Evolutionary conservation across 2,113 vertebrate genomes (phyloP).

Genomic region (Fregetta grallaria): DNA sequence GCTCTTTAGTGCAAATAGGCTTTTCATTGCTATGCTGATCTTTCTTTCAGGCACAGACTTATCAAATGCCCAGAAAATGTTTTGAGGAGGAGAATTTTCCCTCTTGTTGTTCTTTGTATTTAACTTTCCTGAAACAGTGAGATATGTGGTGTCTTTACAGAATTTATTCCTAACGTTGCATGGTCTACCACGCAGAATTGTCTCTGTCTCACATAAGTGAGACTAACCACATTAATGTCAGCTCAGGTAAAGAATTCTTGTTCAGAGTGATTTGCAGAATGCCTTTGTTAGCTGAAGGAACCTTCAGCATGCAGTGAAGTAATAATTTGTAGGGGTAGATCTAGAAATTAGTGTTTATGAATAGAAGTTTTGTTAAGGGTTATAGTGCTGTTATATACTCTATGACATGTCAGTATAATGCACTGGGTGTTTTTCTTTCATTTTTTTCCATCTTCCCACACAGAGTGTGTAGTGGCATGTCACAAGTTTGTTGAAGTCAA

Average conservation of each 20-base stretch:
- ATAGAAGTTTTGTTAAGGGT: not conserved
- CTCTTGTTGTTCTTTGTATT: not conserved
- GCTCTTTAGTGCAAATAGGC: not conserved
- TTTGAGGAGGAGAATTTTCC: not conserved
- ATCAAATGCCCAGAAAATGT: not conserved
- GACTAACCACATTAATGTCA: not conserved
- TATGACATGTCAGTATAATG: not conserved
- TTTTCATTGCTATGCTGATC: not conserved
- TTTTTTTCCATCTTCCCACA: not conserved
- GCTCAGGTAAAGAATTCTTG: not conserved
- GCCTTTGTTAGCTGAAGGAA: not conserved
- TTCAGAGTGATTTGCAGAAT: not conserved
- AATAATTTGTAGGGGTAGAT: not conserved
- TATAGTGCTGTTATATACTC: not conserved
- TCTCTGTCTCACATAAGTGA: not conserved
- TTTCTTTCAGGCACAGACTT: not conserved
- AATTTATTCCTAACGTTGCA: not conserved
- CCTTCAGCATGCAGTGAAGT: not conserved
- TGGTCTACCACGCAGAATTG: not conserved
- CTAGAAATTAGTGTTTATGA: not conserved
- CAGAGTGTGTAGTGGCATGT: conserved; percentile 91
- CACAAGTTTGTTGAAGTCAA: conserved; percentile 89
- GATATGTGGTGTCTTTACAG: not conserved
- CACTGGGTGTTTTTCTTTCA: not conserved
- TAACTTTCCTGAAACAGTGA: not conserved